Percentiles rank a stretch among this genome's conserved stretches.
phyloP scores from a whole-genome alignment of 2,888 invertebrate genomes.

The Yponomeuta cagnagella region DNA sequence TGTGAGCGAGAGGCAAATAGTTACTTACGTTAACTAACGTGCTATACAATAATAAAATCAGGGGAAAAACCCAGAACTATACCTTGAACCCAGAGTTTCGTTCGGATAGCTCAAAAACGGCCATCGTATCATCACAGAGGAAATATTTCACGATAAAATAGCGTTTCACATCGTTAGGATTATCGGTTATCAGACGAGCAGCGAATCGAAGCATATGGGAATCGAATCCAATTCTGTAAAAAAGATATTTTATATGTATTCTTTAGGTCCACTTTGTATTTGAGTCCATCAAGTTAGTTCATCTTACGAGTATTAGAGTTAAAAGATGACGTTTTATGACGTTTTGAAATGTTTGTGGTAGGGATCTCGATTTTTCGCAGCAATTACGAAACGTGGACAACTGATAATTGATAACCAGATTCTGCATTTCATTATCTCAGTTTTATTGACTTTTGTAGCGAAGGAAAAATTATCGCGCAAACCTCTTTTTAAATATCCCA shows the following conservation, averaged over 20 bases:
- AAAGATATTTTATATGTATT: slow-evolving; percentile 23
- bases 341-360: too few species aligned
- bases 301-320: neutral
- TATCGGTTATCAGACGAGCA: slow-evolving; percentile 84
- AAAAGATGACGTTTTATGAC: neutral
- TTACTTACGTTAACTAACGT: too few species aligned
- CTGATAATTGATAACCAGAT: too few species aligned
- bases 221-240: slow-evolving; percentile 79
- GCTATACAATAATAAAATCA: too few species aligned
- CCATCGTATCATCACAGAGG: slow-evolving; percentile 88
- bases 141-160: slow-evolving; percentile 88
- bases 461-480: too few species aligned
- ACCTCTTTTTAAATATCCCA: too few species aligned
- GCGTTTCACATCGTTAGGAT: slow-evolving; percentile 78
- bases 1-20: too few species aligned
- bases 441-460: too few species aligned
- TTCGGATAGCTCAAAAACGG: slow-evolving; percentile 85
- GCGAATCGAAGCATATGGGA: slow-evolving; percentile 87
- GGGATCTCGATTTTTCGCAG: too few species aligned
- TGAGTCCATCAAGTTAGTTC: too few species aligned
- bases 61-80: slow-evolving; percentile 17
- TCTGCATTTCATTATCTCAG: too few species aligned
- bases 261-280: neutral
- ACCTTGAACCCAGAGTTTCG: slow-evolving; percentile 81
- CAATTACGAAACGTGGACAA: too few species aligned